Evolutionary conservation across 2,797 vertebrate genomes (phyloP), one percentile per base, ranked within the genome.

Genomic region (Pampus argenteus): DNA sequence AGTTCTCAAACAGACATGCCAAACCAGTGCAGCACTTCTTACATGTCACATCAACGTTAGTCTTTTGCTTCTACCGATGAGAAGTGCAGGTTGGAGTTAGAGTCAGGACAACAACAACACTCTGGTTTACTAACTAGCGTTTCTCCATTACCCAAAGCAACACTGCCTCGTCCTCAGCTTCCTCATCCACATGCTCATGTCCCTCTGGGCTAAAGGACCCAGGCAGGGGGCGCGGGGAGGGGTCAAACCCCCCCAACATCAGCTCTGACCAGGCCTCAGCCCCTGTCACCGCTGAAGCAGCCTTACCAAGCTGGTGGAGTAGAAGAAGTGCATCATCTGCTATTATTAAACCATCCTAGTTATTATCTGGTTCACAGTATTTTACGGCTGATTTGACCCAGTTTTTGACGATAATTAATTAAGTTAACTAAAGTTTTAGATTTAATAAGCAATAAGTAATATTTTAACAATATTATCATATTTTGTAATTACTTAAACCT

Each of bases 141-240:
- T 52, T 49, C 68, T 28, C 45, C 15, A 84, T 95, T 95, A 95
- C 94, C 94, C 92, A 93, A 71, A 94, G 89, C 76, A 94, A 89
- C 70, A 85, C 90, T 0, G 89, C 87, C 62, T 93, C 91, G 31
- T 93, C 92, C 77, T 94, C 90, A 14, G 73, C 90, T 48, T 92
- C 85, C 66, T 90, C 88, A 9, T 88, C 89, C 68, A 63, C 85
- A 1, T 78, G 82, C 51, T 86, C 77, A 1, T 15, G 73, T 68
- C 61, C 74, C 65, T 70, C 82, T 9, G 82, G 67, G 66, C 59
- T 60, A 66, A 88, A 71, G 78, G 86, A 71, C 31, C 79, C 68
- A 6, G 76, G 74, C 28, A 28, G 80, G 36, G 83, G 78, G 22
- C 3, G 64, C 6, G 26, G 74, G 54, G 78, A 15, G 0, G 73